Conservation (phyloP, 1,140 invertebrate species). For the Calliphora vicina region DNA sequence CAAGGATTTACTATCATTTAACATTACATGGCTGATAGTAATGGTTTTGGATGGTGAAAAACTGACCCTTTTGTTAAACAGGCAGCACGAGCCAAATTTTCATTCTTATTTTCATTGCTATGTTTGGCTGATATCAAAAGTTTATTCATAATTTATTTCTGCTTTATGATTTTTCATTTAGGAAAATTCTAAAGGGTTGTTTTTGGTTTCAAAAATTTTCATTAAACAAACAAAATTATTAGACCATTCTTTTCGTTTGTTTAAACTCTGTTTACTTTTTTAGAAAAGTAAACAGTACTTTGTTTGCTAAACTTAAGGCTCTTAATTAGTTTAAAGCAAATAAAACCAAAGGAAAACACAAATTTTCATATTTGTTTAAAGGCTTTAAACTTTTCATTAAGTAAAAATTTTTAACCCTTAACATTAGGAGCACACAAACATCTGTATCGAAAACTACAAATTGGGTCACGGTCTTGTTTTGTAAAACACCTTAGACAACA, state of each 20-base stretch:
- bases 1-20: too few species aligned
- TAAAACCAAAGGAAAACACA: neutral
- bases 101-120: too few species aligned
- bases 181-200: neutral
- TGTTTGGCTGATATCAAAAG: neutral
- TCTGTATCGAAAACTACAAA: too few species aligned
- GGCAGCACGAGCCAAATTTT: neutral
- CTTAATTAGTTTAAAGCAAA: neutral
- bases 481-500: neutral
- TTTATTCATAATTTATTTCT: neutral
- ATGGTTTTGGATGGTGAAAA: neutral
- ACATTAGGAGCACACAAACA: too few species aligned
- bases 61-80: neutral
- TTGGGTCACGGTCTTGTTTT: neutral
- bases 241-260: neutral
- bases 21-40: too few species aligned
- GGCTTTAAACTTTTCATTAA: neutral
- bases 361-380: neutral
- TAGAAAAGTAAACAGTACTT: neutral
- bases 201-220: neutral
- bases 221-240: neutral
- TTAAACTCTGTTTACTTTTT: too few species aligned
- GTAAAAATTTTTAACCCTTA: neutral
- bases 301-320: neutral
- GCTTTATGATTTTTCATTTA: neutral